Evolutionary conservation across 2,113 vertebrate genomes (phyloP).

Genomic region (Oreochromis aureus): DNA sequence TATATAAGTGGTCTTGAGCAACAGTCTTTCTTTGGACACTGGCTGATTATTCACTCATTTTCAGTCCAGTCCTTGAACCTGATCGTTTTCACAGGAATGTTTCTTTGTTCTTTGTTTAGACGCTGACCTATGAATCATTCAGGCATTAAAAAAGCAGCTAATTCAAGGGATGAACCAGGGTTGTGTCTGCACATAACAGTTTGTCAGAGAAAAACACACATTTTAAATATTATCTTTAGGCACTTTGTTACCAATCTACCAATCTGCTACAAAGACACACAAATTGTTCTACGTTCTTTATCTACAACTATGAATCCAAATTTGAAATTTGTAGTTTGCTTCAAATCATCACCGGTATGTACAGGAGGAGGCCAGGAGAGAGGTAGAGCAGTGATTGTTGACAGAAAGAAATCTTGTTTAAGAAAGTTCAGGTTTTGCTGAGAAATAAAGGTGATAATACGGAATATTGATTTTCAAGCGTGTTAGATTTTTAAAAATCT

Average conservation of each 20-base stretch:
- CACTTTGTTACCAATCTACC: background rate
- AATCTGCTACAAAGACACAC: background rate
- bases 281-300: background rate
- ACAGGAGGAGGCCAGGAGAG: background rate
- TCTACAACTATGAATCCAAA: background rate
- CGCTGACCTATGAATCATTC: background rate
- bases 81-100: background rate
- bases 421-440: background rate
- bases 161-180: rapidly evolving
- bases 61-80: background rate
- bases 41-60: background rate
- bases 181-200: background rate
- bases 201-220: background rate
- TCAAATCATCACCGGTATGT: background rate
- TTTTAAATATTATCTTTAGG: background rate
- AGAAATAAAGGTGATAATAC: background rate
- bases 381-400: background rate
- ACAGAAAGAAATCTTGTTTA: background rate
- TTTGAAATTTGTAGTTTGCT: background rate
- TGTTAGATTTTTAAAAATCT: background rate
- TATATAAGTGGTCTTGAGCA: background rate
- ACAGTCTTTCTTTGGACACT: background rate
- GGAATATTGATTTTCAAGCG: rapidly evolving
- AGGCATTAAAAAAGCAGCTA: background rate
- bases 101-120: background rate